Evolutionary conservation across 2,797 vertebrate species (phyloP).

Genomic region (Petrocephalus sullivani): DNA sequence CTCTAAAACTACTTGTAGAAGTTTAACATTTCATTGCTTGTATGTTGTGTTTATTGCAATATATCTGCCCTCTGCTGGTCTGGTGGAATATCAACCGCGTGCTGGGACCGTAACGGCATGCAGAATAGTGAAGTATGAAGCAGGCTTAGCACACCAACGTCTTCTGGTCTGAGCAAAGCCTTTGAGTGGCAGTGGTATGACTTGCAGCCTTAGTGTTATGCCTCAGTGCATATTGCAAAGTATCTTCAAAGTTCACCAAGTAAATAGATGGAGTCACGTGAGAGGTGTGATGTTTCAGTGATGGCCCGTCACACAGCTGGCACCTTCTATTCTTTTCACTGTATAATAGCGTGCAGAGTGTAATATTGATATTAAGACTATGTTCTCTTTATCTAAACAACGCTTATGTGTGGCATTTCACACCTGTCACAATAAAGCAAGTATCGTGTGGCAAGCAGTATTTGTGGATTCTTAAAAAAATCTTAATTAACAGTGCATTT

Average conservation of each 20-base stretch:
- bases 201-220: background rate
- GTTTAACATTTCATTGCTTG: background rate
- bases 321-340: background rate
- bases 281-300: background rate
- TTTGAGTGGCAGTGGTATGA: background rate
- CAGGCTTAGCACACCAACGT: background rate
- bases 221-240: background rate
- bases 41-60: background rate
- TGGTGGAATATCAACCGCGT: background rate
- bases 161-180: background rate
- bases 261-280: background rate
- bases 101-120: background rate
- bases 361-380: slow-evolving; percentile 1
- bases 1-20: background rate
- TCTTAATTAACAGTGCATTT: background rate
- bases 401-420: background rate
- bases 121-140: background rate
- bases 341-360: background rate
- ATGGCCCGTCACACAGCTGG: background rate
- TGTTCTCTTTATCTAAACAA: background rate
- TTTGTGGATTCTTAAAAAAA: background rate
- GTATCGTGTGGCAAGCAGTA: background rate
- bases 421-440: background rate
- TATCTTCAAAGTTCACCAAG: background rate
- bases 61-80: background rate